phyloP scores from a whole-genome alignment of 2,888 invertebrate species.

The Agrotis ipsilon region DNA sequence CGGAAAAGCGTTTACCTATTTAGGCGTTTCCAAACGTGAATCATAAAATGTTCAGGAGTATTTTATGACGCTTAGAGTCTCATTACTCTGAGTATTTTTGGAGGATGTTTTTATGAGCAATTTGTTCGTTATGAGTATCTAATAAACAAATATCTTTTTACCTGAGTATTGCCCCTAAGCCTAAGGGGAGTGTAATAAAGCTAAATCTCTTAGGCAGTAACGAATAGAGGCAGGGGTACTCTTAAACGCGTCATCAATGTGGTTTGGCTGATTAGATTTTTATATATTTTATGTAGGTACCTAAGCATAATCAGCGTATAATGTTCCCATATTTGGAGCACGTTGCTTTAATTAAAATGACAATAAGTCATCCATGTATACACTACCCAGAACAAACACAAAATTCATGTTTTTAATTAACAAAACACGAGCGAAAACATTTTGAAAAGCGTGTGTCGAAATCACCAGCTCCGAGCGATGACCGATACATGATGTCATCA shows the following conservation, averaged over 20 bases:
- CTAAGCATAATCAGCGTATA: not conserved
- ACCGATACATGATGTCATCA: conserved; percentile 48
- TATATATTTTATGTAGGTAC: too few species aligned
- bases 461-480: conserved; percentile 40
- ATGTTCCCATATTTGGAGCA: too few species aligned
- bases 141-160: not conserved
- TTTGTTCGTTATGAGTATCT: not conserved
- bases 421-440: too few species aligned
- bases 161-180: not conserved
- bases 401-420: not conserved
- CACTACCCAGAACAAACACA: not conserved
- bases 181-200: not conserved
- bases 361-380: not conserved
- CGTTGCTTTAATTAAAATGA: not conserved
- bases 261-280: not conserved
- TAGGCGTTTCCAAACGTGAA: conserved; percentile 2
- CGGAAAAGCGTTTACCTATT: not conserved
- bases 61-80: conserved; percentile 27
- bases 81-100: conserved; percentile 18
- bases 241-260: not conserved
- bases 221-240: too few species aligned
- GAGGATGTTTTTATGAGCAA: conserved; percentile 21
- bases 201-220: too few species aligned
- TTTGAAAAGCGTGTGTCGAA: conserved; percentile 13
- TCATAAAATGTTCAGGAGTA: conserved; percentile 21